Evolutionary conservation across 2,888 invertebrate genomes (phyloP).

Genomic region (Drosophila emarginata): DNA sequence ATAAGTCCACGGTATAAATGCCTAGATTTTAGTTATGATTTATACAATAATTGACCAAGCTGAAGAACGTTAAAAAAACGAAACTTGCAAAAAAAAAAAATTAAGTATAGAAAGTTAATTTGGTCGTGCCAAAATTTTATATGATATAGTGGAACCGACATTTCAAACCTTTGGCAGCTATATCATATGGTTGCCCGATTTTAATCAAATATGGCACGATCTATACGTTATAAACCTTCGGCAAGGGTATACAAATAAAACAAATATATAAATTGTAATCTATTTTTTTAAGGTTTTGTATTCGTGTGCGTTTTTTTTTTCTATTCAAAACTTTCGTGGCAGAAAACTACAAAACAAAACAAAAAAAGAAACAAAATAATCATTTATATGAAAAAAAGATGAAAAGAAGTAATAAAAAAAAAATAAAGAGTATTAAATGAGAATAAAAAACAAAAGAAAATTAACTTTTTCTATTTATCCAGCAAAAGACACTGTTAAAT

Average conservation of each 20-base stretch:
- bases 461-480: no score
- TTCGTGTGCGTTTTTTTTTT: slow-evolving; percentile 48
- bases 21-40: slow-evolving; percentile 36
- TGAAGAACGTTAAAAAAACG: background rate
- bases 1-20: slow-evolving; percentile 24
- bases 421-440: slow-evolving; percentile 53
- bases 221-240: no score
- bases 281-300: slow-evolving; percentile 56
- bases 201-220: no score
- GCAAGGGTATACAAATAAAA: background rate
- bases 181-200: no score
- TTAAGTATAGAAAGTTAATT: no score
- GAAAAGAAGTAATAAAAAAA: slow-evolving; percentile 31
- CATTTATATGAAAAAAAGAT: slow-evolving; percentile 39
- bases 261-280: slow-evolving; percentile 44
- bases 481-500: no score
- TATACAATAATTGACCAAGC: slow-evolving; percentile 24
- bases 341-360: slow-evolving; percentile 29
- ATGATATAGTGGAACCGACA: no score
- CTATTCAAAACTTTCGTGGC: slow-evolving; percentile 45
- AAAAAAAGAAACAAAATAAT: slow-evolving; percentile 13
- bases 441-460: background rate
- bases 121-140: no score
- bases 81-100: slow-evolving; percentile 1
- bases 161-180: no score